These are phyloP conservation scores for Lasioglossum marginatum DNA, from an alignment of 2,888 invertebrate species.

Conservation along the genomic window DNA sequence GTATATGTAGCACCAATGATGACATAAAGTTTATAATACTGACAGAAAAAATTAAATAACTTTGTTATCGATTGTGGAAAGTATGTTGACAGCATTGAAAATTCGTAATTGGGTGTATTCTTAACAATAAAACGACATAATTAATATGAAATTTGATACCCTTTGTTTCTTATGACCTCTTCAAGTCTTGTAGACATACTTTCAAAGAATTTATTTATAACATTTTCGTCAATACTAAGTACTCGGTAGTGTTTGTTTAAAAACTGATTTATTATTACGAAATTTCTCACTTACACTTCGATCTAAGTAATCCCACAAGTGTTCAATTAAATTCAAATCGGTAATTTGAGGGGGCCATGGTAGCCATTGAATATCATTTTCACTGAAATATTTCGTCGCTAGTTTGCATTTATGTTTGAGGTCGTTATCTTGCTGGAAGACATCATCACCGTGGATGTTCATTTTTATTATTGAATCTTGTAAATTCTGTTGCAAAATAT, in stretches of 20 bases:
- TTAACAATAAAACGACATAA: not conserved
- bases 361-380: not conserved
- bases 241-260: not conserved
- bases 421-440: not conserved
- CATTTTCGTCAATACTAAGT: not conserved
- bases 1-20: no score
- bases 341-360: not conserved
- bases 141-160: not conserved
- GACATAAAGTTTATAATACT: no score
- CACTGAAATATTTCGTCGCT: not conserved
- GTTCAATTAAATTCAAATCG: not conserved
- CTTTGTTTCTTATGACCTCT: not conserved
- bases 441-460: not conserved
- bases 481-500: no score
- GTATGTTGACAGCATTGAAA: conserved; percentile 3
- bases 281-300: not conserved
- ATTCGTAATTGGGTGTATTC: not conserved
- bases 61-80: not conserved
- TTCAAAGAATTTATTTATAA: not conserved
- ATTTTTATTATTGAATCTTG: no score
- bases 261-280: not conserved
- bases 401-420: not conserved
- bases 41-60: no score
- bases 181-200: not conserved
- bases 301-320: not conserved